phyloP scores from a whole-genome alignment of 2,888 invertebrate species.

The Conops quadrifasciatus region DNA sequence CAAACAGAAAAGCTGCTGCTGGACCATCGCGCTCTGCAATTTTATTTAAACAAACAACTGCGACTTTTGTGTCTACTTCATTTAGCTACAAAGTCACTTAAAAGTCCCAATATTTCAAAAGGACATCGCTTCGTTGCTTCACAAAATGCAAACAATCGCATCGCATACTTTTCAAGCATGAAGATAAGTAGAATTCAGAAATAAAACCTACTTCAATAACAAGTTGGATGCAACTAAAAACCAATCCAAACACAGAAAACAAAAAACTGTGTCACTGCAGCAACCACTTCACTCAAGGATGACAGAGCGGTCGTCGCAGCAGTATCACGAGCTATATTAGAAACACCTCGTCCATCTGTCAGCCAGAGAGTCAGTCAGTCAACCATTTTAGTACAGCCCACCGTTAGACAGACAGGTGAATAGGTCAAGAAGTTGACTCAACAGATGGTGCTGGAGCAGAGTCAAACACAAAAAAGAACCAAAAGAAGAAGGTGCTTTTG shows the following conservation, averaged over 20 bases:
- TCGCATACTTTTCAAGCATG: constrained; percentile 32
- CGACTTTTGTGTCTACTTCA: constrained; percentile 1
- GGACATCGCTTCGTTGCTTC: constrained; percentile 31
- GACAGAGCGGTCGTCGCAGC: constrained; percentile 1
- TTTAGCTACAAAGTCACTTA: constrained; percentile 24
- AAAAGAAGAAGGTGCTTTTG: constrained; percentile 5
- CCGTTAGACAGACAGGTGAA: constrained; percentile 14
- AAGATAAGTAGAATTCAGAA: constrained; percentile 34
- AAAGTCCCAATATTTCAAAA: constrained; percentile 25
- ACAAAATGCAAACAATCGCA: constrained; percentile 34
- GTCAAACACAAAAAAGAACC: constrained; percentile 7
- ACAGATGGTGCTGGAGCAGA: constrained; percentile 23
- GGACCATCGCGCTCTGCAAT: too few species aligned
- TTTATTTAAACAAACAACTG: too few species aligned
- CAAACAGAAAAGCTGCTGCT: too few species aligned
- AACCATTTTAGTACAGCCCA: background rate
- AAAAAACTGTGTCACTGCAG: constrained; percentile 41
- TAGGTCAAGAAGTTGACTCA: constrained; percentile 31
- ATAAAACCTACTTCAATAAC: constrained; percentile 37
- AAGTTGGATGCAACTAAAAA: constrained; percentile 45
- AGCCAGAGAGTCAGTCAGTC: background rate
- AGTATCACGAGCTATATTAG: background rate
- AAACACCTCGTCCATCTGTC: background rate
- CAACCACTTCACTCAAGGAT: constrained; percentile 28
- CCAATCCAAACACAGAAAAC: constrained; percentile 15